Evolutionary conservation across 2,113 vertebrate genomes (phyloP).

Genomic region (Bos javanicus): DNA sequence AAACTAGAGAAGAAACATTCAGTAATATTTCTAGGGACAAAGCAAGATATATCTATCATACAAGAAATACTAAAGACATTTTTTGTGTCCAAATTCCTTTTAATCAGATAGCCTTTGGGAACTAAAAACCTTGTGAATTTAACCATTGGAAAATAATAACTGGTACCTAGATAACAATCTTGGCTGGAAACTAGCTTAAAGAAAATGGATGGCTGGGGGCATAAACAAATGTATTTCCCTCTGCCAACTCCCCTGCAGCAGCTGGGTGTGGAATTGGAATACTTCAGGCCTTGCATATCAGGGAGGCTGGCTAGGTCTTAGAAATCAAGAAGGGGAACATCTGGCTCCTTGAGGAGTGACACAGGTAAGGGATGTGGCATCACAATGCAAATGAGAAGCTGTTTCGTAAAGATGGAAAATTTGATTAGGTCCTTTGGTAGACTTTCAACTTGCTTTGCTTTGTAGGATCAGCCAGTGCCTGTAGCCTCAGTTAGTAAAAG

Average conservation of each 20-base stretch:
- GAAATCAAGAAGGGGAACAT: not conserved
- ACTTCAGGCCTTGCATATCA: not conserved
- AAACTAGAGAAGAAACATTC: not conserved
- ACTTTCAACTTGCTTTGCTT: conserved; percentile 40
- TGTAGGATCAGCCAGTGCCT: conserved; percentile 40
- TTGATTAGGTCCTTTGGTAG: conserved; percentile 43
- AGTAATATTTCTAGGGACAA: not conserved
- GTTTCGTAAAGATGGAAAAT: conserved; percentile 20
- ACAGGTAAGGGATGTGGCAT: not conserved
- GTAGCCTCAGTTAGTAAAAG: conserved; percentile 54
- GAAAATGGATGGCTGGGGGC: conserved; percentile 59
- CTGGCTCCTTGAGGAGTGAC: conserved; percentile 17
- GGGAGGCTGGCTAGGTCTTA: not conserved
- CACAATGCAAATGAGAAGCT: conserved; percentile 35
- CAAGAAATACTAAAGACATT: not conserved
- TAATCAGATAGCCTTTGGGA: conserved; percentile 33
- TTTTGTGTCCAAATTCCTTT: conserved; percentile 40
- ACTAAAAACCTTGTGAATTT: conserved; percentile 36
- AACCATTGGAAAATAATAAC: conserved; percentile 24
- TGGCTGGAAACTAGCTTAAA: conserved; percentile 50
- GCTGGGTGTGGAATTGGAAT: not conserved
- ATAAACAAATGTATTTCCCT: conserved; percentile 61
- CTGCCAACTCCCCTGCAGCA: conserved; percentile 33
- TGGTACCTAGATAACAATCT: conserved; percentile 49
- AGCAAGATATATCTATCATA: not conserved